These are phyloP conservation scores for Chitala chitala DNA, from an alignment of 2,113 vertebrate genomes.

Conservation along the genomic window DNA sequence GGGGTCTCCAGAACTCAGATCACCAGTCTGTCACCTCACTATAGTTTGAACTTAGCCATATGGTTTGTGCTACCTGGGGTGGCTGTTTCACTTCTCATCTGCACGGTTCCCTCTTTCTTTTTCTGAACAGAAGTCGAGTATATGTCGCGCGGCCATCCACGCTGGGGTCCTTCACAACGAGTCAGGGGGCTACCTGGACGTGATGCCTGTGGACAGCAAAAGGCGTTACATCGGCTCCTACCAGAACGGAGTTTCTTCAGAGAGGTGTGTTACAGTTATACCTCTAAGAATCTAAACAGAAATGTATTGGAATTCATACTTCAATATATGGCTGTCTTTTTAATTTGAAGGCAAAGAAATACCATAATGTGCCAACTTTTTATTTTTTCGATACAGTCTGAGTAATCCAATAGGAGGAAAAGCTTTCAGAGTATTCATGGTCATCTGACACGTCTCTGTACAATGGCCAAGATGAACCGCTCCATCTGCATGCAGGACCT, in stretches of 20 bases:
- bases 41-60: neutral
- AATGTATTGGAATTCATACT: neutral
- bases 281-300: neutral
- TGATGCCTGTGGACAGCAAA: slow-evolving; percentile 89
- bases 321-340: neutral
- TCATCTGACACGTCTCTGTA: slow-evolving; percentile 83
- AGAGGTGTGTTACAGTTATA: slow-evolving; percentile 60
- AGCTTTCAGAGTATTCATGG: slow-evolving; percentile 92
- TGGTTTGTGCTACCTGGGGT: too few species aligned
- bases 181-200: slow-evolving; percentile 84
- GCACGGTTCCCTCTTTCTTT: neutral
- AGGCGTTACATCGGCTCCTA: slow-evolving; percentile 73
- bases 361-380: slow-evolving; percentile 20
- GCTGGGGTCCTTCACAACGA: slow-evolving; percentile 82
- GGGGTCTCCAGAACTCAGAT: too few species aligned
- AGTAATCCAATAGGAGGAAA: slow-evolving; percentile 83
- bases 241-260: slow-evolving; percentile 85
- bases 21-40: too few species aligned
- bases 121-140: slow-evolving; percentile 77
- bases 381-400: slow-evolving; percentile 64
- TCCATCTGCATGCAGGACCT: slow-evolving; percentile 67
- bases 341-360: neutral
- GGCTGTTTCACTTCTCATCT: too few species aligned
- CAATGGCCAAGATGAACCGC: slow-evolving; percentile 92
- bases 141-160: slow-evolving; percentile 87